These are phyloP conservation scores for Drosophila trapezifrons DNA, from an alignment of 1,140 invertebrate species.

Conservation along the genomic window DNA sequence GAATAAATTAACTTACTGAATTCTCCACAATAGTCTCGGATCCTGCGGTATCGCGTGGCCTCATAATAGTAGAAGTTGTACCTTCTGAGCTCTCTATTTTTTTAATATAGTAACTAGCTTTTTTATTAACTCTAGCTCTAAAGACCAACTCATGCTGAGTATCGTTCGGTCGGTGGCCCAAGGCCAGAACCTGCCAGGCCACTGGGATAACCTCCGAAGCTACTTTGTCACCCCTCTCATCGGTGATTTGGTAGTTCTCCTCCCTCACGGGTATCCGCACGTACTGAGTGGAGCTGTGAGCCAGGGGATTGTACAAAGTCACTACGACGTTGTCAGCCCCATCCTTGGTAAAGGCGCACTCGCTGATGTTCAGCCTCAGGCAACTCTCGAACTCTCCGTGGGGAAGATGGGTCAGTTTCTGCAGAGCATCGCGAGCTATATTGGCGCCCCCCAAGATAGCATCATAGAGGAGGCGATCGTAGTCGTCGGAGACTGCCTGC, in stretches of 20 bases:
- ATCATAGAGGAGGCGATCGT: constrained; percentile 85
- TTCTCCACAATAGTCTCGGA: constrained; percentile 50
- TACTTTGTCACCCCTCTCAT: constrained; percentile 83
- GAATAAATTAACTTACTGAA: constrained; percentile 36
- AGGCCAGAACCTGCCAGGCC: constrained; percentile 85
- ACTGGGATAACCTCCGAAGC: constrained; percentile 87
- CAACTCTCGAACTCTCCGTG: constrained; percentile 86
- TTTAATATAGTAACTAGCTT: constrained; percentile 48
- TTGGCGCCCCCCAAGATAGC: constrained; percentile 48
- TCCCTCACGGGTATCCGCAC: constrained; percentile 89
- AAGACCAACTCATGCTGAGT: constrained; percentile 89
- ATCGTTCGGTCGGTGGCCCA: constrained; percentile 87
- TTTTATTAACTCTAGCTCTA: constrained; percentile 84
- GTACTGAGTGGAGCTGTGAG: constrained; percentile 87
- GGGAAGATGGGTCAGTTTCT: constrained; percentile 84
- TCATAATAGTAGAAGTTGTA: background rate
- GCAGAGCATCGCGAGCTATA: constrained; percentile 65
- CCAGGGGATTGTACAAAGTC: constrained; percentile 93
- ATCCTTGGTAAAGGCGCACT: constrained; percentile 84
- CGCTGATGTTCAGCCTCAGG: constrained; percentile 87
- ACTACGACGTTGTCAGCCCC: constrained; percentile 87
- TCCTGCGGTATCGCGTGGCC: background rate
- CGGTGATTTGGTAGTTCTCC: constrained; percentile 87
- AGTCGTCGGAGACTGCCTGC: constrained; percentile 94
- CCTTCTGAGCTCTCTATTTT: constrained; percentile 5